phyloP scores from a whole-genome alignment of 1,140 invertebrate genomes.

The Telenomus remus region DNA sequence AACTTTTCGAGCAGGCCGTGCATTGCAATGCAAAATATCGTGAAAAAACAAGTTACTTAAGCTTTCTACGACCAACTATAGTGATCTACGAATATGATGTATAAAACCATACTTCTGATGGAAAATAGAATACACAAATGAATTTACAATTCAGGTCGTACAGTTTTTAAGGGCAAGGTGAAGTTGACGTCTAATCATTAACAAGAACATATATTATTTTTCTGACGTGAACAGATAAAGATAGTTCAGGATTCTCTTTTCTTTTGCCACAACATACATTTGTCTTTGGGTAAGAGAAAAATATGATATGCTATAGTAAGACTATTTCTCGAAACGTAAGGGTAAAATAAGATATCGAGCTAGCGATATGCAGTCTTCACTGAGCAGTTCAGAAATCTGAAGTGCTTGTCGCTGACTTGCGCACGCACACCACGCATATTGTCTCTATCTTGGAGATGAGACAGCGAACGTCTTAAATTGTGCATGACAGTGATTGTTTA shows the following conservation, averaged over 20 bases:
- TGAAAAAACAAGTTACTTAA: too few species aligned
- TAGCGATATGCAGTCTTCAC: too few species aligned
- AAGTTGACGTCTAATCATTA: constrained; percentile 48
- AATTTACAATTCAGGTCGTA: background rate
- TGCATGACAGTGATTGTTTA: constrained; percentile 29
- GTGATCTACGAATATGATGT: too few species aligned
- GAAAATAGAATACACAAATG: too few species aligned
- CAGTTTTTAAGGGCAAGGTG: constrained; percentile 16
- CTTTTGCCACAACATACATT: constrained; percentile 61
- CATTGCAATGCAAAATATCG: too few species aligned
- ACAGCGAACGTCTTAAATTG: constrained; percentile 30
- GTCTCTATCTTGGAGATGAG: constrained; percentile 25
- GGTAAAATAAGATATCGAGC: too few species aligned
- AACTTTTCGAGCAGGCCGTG: too few species aligned
- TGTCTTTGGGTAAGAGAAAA: constrained; percentile 68
- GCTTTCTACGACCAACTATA: too few species aligned
- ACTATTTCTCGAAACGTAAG: too few species aligned
- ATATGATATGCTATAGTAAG: constrained; percentile 60
- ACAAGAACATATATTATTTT: constrained; percentile 23
- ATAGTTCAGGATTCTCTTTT: constrained; percentile 52
- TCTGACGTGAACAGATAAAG: constrained; percentile 22
- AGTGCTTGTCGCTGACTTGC: background rate
- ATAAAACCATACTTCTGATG: too few species aligned
- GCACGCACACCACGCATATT: constrained; percentile 14
- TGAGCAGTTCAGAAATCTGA: too few species aligned